Evolutionary conservation across 1,140 invertebrate species (phyloP), one percentile per base, ranked within the genome.

Genomic region (Panagrolaimus sp.): DNA sequence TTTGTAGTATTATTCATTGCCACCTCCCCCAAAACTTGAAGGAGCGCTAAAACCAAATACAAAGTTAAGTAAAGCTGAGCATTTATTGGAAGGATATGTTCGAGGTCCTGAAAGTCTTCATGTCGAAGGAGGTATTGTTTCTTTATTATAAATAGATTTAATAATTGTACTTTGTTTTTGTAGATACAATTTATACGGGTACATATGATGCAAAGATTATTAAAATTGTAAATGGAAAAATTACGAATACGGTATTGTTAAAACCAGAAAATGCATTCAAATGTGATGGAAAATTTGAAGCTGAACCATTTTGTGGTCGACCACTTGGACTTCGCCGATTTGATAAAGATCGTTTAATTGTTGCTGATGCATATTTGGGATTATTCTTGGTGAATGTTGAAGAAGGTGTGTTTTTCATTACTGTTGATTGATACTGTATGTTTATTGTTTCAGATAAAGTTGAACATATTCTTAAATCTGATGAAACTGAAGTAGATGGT

Each of bases 271-370:
- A 15, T 24, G 28, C 17, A 55, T 55, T 55, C 1, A 55, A 9
- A 55, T n/a, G 28, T 28, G 15, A 10, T 55, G 52, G 10, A 1
- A 14, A 14, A 58, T 24, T 58, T 58, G 28, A 21, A 58, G 52
- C 21, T 21, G 28, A 58, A 8, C 52, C 52, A 21, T 21, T 12
- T 14, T 58, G 52, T 21, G 52, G 52, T 2, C 52, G 52, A 0
- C 52, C 52, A n/a, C 52, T 58, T 24, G 52, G 52, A n/a, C 52
- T 58, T 58, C 52, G 52, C 15, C 52, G 52, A 12, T 28, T 58
- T 14, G 52, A 58, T 14, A 58, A 58, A 58, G 28, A 21, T 21
- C 52, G 52, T n/a, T n/a, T 58, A n/a, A 21, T 58, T 21, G 52
- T 58, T 24, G 52, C 52, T 58, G 52, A 58, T 4, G 52, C 21